Percentiles rank a stretch among this genome's conserved stretches.
These are phyloP conservation scores for Pomatorhinus ruficollis DNA, from an alignment of 2,113 vertebrate species.

Conservation along the genomic window DNA sequence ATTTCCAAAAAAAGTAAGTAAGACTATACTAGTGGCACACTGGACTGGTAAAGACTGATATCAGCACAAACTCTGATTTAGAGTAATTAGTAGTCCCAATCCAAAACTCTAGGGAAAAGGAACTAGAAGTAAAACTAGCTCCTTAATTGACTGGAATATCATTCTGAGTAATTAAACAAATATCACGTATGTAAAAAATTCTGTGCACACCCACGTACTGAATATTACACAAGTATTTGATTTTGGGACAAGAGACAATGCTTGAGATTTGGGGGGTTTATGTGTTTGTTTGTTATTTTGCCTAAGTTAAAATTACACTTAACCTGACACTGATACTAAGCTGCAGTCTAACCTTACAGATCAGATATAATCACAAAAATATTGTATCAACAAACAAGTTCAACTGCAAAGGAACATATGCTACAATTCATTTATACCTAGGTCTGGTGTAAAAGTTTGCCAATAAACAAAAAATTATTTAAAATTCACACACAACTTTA, in stretches of 20 bases:
- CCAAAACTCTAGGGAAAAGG: neutral
- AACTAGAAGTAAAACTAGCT: neutral
- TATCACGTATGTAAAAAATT: neutral
- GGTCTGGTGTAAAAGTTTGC: neutral
- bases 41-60: neutral
- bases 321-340: neutral
- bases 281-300: neutral
- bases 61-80: neutral
- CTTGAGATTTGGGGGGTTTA: neutral
- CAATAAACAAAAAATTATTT: neutral
- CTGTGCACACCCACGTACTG: neutral
- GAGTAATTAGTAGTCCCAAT: neutral
- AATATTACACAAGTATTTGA: neutral
- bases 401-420: neutral
- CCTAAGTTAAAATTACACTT: neutral
- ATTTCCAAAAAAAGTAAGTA: neutral
- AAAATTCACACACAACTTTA: neutral
- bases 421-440: neutral
- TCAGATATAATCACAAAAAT: neutral
- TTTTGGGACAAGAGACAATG: neutral
- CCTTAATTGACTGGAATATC: neutral
- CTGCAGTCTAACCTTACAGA: neutral
- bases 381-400: neutral
- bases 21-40: neutral
- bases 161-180: neutral